phyloP scores from a whole-genome alignment of 2,888 invertebrate species.

The Entomobrya proxima region DNA sequence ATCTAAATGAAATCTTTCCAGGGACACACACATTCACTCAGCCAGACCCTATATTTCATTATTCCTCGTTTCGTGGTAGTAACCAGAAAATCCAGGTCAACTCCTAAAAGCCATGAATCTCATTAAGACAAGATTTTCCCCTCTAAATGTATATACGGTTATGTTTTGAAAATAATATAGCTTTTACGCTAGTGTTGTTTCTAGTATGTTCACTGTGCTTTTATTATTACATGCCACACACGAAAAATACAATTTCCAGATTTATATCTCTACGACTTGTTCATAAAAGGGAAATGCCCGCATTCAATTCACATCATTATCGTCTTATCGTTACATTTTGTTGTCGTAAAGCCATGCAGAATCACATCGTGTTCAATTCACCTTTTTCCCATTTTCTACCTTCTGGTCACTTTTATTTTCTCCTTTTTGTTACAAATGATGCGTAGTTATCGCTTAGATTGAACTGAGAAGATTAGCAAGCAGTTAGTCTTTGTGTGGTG shows the following conservation, averaged over 20 bases:
- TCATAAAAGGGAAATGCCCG: not conserved
- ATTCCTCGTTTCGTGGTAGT: not conserved
- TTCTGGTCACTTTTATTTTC: constrained; percentile 52
- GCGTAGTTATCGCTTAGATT: constrained; percentile 44
- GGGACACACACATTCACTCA: not conserved
- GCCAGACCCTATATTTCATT: no score
- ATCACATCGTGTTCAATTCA: constrained; percentile 7
- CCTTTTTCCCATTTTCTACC: constrained; percentile 52
- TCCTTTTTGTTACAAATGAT: constrained; percentile 37
- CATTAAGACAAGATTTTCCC: constrained; percentile 37
- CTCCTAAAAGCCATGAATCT: constrained; percentile 58
- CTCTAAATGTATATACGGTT: not conserved
- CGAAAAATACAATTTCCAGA: not conserved
- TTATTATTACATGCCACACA: not conserved
- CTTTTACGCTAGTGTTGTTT: not conserved
- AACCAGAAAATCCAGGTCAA: constrained; percentile 53
- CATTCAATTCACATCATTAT: constrained; percentile 39
- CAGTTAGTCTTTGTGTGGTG: constrained; percentile 24
- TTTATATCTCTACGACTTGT: constrained; percentile 16
- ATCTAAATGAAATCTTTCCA: constrained; percentile 46
- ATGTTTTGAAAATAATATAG: not conserved
- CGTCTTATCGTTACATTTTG: constrained; percentile 30
- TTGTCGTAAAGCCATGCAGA: constrained; percentile 42
- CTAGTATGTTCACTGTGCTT: not conserved
- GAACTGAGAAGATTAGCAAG: constrained; percentile 42